These are phyloP conservation scores for Cataglyphis cursor DNA, from an alignment of 2,888 invertebrate species.

Conservation along the genomic window DNA sequence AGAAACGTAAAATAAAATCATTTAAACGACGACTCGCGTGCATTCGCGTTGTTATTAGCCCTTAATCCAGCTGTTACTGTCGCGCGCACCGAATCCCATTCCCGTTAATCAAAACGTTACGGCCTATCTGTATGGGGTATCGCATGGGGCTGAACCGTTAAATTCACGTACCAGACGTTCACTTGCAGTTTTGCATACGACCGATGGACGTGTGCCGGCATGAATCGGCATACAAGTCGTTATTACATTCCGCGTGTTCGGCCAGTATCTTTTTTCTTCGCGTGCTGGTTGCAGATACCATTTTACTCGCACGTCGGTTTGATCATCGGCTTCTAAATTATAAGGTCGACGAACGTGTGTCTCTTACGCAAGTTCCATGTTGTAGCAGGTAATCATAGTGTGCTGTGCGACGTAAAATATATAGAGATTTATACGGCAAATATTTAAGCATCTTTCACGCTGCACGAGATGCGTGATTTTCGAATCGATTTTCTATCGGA, in stretches of 20 bases:
- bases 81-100: constrained; percentile 65
- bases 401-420: background rate
- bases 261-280: constrained; percentile 30
- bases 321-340: constrained; percentile 26
- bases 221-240: constrained; percentile 48
- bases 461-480: background rate
- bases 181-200: constrained; percentile 50
- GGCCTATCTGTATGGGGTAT: constrained; percentile 59
- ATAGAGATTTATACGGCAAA: constrained; percentile 1
- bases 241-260: constrained; percentile 59
- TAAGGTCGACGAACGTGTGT: constrained; percentile 32
- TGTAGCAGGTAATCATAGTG: constrained; percentile 13
- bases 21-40: constrained; percentile 54
- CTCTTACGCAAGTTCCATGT: constrained; percentile 22
- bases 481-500: background rate
- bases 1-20: constrained; percentile 66
- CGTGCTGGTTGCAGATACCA: constrained; percentile 16
- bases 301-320: constrained; percentile 32
- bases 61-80: constrained; percentile 72
- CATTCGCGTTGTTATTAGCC: constrained; percentile 67
- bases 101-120: constrained; percentile 75
- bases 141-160: constrained; percentile 66
- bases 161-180: constrained; percentile 62
- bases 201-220: constrained; percentile 46
- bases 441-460: constrained; percentile 22